Percentiles rank a stretch among this genome's conserved stretches.
Evolutionary conservation across 2,888 invertebrate genomes (phyloP).

Genomic region (Hyposoter dolosus): DNA sequence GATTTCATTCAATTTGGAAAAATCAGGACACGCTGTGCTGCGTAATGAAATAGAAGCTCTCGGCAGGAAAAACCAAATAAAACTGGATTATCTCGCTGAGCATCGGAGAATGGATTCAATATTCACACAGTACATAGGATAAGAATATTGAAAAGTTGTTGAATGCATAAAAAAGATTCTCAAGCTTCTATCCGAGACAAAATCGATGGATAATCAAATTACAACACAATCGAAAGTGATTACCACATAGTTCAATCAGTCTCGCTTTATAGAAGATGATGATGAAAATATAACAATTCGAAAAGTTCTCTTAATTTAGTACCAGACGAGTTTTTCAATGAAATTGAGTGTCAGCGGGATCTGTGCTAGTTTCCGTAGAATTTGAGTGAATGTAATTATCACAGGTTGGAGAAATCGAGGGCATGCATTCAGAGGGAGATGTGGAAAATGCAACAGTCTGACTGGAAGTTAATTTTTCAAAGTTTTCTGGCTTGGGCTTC

Average conservation of each 20-base stretch:
- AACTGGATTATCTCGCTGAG: not conserved
- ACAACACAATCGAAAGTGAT: not conserved
- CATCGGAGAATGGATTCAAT: not conserved
- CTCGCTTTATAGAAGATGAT: too few species aligned
- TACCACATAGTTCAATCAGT: too few species aligned
- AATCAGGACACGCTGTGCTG: conserved; percentile 6
- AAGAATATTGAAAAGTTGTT: not conserved
- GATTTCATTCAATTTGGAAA: conserved; percentile 26
- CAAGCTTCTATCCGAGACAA: not conserved
- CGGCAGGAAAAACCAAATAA: not conserved
- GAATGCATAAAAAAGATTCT: not conserved
- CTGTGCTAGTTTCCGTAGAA: not conserved
- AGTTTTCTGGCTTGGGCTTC: not conserved
- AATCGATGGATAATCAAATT: not conserved
- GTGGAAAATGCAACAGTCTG: not conserved
- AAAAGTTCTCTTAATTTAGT: not conserved
- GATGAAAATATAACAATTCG: too few species aligned
- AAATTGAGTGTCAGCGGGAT: not conserved
- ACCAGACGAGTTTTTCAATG: not conserved
- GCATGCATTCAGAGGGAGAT: not conserved
- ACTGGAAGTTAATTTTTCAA: not conserved
- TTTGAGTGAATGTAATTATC: not conserved
- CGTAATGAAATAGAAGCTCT: not conserved
- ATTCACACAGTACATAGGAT: not conserved
- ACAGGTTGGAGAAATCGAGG: not conserved